These are phyloP conservation scores for Poeciliopsis retropinna DNA, from an alignment of 2,113 vertebrate species.

Conservation along the genomic window DNA sequence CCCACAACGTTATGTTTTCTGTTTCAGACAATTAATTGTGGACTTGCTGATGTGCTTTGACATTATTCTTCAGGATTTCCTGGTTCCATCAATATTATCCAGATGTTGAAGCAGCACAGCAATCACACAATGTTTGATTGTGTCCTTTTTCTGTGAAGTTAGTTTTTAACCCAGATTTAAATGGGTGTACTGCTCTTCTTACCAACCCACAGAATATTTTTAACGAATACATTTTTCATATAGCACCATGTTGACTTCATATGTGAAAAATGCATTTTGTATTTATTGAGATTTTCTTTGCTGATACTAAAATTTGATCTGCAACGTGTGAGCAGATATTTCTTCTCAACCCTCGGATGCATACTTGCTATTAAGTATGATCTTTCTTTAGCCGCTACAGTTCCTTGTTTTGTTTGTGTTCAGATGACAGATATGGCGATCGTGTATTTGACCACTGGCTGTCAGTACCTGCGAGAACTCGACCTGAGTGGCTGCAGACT, in stretches of 20 bases:
- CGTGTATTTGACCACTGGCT: constrained; percentile 78
- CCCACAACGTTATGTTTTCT: no score
- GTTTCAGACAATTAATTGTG: background rate
- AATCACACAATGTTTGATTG: background rate
- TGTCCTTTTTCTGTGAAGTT: background rate
- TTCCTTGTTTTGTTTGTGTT: background rate
- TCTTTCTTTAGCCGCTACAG: background rate
- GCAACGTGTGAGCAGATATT: background rate
- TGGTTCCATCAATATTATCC: background rate
- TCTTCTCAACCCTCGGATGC: background rate
- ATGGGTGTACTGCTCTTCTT: background rate
- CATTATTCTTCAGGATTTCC: no score
- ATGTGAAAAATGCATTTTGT: background rate
- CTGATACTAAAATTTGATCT: background rate
- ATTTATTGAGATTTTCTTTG: background rate
- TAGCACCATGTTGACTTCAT: background rate
- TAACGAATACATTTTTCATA: background rate
- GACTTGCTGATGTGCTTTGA: background rate
- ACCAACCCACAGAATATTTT: background rate
- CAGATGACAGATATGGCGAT: constrained; percentile 83
- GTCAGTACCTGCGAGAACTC: constrained; percentile 80
- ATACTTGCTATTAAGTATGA: constrained; percentile 1
- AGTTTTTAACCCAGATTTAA: background rate
- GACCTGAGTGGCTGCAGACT: constrained; percentile 82
- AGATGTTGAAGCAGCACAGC: background rate